These are phyloP conservation scores for Ovis canadensis DNA, from an alignment of 2,113 vertebrate genomes.

Conservation along the genomic window DNA sequence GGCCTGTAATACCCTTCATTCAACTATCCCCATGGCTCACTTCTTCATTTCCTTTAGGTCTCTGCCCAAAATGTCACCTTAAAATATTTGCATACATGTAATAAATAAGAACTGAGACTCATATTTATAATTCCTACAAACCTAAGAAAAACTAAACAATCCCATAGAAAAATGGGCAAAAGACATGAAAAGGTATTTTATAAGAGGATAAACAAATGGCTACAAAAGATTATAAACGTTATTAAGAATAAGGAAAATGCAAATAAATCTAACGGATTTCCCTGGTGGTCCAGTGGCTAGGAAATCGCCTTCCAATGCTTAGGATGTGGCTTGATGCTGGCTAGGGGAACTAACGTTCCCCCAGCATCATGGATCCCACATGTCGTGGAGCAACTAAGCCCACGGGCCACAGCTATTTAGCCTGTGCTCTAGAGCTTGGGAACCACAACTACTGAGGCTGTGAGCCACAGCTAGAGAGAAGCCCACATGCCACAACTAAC, in stretches of 20 bases:
- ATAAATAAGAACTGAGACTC: neutral
- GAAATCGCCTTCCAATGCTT: neutral
- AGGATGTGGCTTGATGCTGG: neutral
- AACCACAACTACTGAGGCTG: neutral
- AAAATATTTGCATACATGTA: neutral
- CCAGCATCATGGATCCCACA: neutral
- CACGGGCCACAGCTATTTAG: neutral
- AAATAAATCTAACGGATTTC: neutral
- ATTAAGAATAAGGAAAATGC: neutral
- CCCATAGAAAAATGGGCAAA: neutral
- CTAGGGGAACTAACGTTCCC: neutral
- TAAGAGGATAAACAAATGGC: neutral
- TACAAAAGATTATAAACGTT: neutral
- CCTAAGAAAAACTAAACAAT: neutral
- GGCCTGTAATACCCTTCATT: neutral
- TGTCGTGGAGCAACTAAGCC: neutral
- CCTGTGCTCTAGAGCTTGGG: neutral
- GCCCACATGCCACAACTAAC: neutral
- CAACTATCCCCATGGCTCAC: neutral
- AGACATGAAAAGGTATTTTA: neutral
- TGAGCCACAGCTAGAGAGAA: neutral
- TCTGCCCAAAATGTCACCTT: slow-evolving; percentile 1
- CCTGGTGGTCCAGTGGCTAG: neutral
- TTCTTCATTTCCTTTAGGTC: neutral
- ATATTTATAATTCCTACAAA: neutral